These are phyloP conservation scores for Athalia rosae DNA, from an alignment of 2,888 invertebrate genomes.

Conservation along the genomic window DNA sequence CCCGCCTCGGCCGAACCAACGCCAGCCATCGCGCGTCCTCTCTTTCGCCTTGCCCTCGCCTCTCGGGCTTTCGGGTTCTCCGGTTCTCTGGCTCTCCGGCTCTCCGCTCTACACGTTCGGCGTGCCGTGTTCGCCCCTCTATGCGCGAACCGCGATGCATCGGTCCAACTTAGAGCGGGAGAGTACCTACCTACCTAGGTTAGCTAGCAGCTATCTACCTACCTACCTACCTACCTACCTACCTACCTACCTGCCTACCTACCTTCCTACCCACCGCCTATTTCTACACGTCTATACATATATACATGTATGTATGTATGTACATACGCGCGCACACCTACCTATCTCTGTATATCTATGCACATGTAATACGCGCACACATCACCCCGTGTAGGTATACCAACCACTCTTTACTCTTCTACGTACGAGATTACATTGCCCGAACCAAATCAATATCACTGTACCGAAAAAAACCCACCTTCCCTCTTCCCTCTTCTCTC, in stretches of 20 bases:
- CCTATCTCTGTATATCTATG: slow-evolving; percentile 25
- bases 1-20: slow-evolving; percentile 27
- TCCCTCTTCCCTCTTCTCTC: background rate
- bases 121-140: slow-evolving; percentile 27
- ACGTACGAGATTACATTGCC: slow-evolving; percentile 46
- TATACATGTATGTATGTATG: too few relatives aligned
- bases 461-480: slow-evolving; percentile 68
- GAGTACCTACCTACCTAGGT: slow-evolving; percentile 28
- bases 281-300: background rate
- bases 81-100: slow-evolving; percentile 32
- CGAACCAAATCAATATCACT: slow-evolving; percentile 72
- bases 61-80: slow-evolving; percentile 1
- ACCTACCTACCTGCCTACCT: too few relatives aligned
- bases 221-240: slow-evolving; percentile 33
- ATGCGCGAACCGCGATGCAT: slow-evolving; percentile 45
- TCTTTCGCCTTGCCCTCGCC: slow-evolving; percentile 50
- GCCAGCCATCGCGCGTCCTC: slow-evolving; percentile 46
- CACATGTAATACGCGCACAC: background rate
- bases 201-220: slow-evolving; percentile 9
- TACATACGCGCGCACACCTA: background rate
- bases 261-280: slow-evolving; percentile 22
- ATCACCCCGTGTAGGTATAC: too few relatives aligned
- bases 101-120: slow-evolving; percentile 16
- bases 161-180: slow-evolving; percentile 41
- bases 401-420: slow-evolving; percentile 42